Base-by-base conservation (phyloP, 1,140 invertebrate species). In the Magallana gigas region DNA sequence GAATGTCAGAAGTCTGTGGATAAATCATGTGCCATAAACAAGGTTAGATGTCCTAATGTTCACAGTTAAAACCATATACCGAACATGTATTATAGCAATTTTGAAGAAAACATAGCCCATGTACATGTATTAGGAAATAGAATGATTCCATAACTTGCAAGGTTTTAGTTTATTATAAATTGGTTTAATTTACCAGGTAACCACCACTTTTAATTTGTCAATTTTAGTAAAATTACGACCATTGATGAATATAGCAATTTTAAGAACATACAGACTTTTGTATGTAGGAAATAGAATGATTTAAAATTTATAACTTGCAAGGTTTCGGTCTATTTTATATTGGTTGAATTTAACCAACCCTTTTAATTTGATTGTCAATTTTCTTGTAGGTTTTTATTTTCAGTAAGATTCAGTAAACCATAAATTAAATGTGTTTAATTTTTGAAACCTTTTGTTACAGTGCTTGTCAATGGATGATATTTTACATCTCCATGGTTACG, bases 391-490 rank as follows among this genome's bases (percentile, higher is more conserved):
- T 23, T 71, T 71, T 71, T 23, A 29, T 23, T 8, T 18, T 18
- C 4, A n/a, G 18, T 68, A 68, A 48, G 36, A 48, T 48, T 48
- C 36, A 48, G 5, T 48, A 48, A 1, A 48, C 5, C 36, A 48
- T 48, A 48, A 48, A 48, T 48, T 48, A 48, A 48, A 48, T 48
- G 36, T 48, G 36, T 48, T 48, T 2, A 48, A 76, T 29, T 11
- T 71, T 8, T 36, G 11, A 76, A 23, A 29, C 12, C 29, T 76
- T 9, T 36, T 76, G 8, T 76, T 9, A 11, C 23, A 76, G 68
- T 76, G 68, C 14, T 23, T 76, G 68, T 76, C 68, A 29, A 12
- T 76, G 68, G 68, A 76, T 29, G 68, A 76, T 29, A 76, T 76
- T 12, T 29, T 76, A 8, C 68, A 29, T 76, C 23, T 76, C 68